Percentiles rank a stretch among this genome's conserved stretches.
phyloP scores from a whole-genome alignment of 2,113 vertebrate genomes.

The Podarcis cretensis region DNA sequence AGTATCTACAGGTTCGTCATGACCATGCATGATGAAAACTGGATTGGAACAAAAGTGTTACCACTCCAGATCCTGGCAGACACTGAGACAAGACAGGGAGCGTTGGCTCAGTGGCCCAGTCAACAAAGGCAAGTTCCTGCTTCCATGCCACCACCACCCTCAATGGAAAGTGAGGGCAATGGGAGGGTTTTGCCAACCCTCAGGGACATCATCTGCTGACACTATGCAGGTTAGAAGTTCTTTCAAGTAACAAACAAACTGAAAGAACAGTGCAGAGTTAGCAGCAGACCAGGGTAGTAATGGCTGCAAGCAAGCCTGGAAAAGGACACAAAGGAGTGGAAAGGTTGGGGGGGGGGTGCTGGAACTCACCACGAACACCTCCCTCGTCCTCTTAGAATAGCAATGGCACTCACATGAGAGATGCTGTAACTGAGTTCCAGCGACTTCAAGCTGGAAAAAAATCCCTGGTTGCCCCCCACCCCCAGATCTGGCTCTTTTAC shows the following conservation, averaged over 20 bases:
- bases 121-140: background rate
- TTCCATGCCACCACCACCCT: too few relatives aligned
- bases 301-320: background rate
- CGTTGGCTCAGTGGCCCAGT: too few relatives aligned
- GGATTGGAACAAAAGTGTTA: background rate
- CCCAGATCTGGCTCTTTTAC: too few relatives aligned
- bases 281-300: background rate
- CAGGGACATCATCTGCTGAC: background rate
- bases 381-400: too few relatives aligned
- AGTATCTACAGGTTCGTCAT: too few relatives aligned
- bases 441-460: background rate
- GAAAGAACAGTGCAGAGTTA: background rate
- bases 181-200: background rate
- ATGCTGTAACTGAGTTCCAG: too few relatives aligned
- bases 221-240: background rate
- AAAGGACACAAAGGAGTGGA: background rate
- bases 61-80: too few relatives aligned
- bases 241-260: background rate
- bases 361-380: too few relatives aligned
- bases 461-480: too few relatives aligned
- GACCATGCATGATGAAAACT: background rate
- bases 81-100: too few relatives aligned
- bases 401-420: too few relatives aligned
- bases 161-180: too few relatives aligned
- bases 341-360: background rate